Percentiles rank a stretch among this genome's conserved stretches.
Evolutionary conservation across 2,888 invertebrate genomes (phyloP).

Genomic region (Allygus modestus): DNA sequence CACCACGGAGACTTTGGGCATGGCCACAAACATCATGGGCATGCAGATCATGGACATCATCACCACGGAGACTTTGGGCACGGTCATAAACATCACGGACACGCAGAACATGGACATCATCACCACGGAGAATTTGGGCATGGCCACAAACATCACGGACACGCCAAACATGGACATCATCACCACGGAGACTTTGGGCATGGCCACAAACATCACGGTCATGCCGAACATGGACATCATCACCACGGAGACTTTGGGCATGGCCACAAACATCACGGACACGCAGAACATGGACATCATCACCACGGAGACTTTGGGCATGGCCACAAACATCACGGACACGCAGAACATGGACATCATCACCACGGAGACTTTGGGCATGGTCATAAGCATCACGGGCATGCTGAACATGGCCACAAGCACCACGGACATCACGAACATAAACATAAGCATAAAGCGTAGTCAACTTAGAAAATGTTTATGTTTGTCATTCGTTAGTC

Average conservation of each 20-base stretch:
- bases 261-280: slow-evolving; percentile 41
- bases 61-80: slow-evolving; percentile 38
- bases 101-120: slow-evolving; percentile 29
- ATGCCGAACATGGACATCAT: slow-evolving; percentile 10
- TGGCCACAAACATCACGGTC: slow-evolving; percentile 29
- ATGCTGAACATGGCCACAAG: slow-evolving; percentile 26
- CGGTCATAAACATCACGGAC: slow-evolving; percentile 44
- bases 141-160: slow-evolving; percentile 41
- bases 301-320: slow-evolving; percentile 30
- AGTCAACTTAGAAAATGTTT: neutral
- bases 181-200: slow-evolving; percentile 37
- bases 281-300: slow-evolving; percentile 39
- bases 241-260: slow-evolving; percentile 26
- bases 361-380: slow-evolving; percentile 23
- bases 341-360: slow-evolving; percentile 38
- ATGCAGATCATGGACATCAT: slow-evolving; percentile 15
- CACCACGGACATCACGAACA: slow-evolving; percentile 23
- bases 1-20: slow-evolving; percentile 22
- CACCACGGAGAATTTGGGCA: slow-evolving; percentile 25
- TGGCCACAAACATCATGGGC: slow-evolving; percentile 39
- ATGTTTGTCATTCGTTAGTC: neutral
- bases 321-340: slow-evolving; percentile 46
- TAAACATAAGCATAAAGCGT: slow-evolving; percentile 12
- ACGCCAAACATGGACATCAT: slow-evolving; percentile 21
- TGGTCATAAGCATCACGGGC: slow-evolving; percentile 44